These are phyloP conservation scores for Lontra canadensis DNA, from an alignment of 2,113 vertebrate genomes.

Conservation along the genomic window DNA sequence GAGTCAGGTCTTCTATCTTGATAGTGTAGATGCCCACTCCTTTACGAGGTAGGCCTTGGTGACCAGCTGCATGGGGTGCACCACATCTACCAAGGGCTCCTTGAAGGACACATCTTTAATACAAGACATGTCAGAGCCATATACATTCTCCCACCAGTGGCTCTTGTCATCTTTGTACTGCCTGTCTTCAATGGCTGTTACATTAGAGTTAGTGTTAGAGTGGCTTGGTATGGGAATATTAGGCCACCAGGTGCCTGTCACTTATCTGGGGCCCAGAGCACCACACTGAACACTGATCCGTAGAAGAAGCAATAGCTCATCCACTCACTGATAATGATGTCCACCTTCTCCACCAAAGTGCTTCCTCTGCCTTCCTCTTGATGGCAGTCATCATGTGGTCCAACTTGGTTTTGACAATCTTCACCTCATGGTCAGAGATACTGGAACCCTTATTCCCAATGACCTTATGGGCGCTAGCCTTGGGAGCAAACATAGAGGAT, in stretches of 20 bases:
- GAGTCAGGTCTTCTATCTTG: conserved; percentile 93
- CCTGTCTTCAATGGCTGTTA: conserved; percentile 93
- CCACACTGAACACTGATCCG: conserved; percentile 94
- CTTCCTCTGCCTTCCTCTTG: conserved; percentile 95
- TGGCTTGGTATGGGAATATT: conserved; percentile 94
- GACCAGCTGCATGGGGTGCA: conserved; percentile 94
- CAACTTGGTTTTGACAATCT: conserved; percentile 94
- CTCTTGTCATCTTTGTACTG: conserved; percentile 97
- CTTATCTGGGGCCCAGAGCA: conserved; percentile 93
- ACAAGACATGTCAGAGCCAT: conserved; percentile 95
- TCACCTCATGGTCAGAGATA: conserved; percentile 94
- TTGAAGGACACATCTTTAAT: conserved; percentile 96
- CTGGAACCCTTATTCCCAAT: conserved; percentile 96
- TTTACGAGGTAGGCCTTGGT: conserved; percentile 94
- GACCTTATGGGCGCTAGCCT: conserved; percentile 93
- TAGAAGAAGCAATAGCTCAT: conserved; percentile 97
- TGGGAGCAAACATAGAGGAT: conserved; percentile 97
- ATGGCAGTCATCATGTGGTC: conserved; percentile 95
- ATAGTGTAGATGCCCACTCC: conserved; percentile 97
- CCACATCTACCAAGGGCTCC: conserved; percentile 93
- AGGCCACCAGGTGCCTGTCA: conserved; percentile 95
- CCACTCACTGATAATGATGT: conserved; percentile 96
- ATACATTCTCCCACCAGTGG: conserved; percentile 97
- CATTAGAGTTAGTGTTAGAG: too few relatives aligned
- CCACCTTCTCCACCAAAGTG: conserved; percentile 92